A percentile compares a stretch with the other conserved stretches of the same genome.
phyloP scores from a whole-genome alignment of 2,888 invertebrate species.

The Prenolepis imparis region DNA sequence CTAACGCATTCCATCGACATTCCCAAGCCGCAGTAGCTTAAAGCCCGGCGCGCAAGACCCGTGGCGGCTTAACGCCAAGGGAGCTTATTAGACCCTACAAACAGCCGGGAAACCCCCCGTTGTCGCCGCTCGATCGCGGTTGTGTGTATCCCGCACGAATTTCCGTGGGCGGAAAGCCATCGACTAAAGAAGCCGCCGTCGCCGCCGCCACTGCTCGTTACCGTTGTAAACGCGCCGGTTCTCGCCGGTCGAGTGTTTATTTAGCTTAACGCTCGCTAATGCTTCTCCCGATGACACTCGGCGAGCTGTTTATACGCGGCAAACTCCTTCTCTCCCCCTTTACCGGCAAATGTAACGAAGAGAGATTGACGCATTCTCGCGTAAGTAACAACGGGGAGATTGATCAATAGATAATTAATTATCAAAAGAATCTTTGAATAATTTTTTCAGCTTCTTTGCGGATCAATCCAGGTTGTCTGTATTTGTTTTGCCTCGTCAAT shows the following conservation, averaged over 20 bases:
- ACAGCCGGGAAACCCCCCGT: conserved; percentile 18
- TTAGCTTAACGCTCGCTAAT: conserved; percentile 82
- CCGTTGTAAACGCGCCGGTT: conserved; percentile 71
- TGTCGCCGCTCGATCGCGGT: conserved; percentile 47
- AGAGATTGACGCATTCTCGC: not conserved
- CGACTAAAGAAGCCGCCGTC: conserved; percentile 59
- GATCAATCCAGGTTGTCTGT: not conserved
- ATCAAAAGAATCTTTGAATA: not conserved
- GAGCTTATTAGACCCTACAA: conserved; percentile 43
- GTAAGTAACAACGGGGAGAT: not conserved
- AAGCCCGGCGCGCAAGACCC: not conserved
- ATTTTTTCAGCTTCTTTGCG: not conserved
- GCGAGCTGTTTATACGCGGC: conserved; percentile 75
- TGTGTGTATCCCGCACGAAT: conserved; percentile 39
- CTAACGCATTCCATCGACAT: not conserved
- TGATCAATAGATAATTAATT: not conserved
- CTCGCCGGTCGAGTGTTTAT: conserved; percentile 77
- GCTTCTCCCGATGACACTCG: conserved; percentile 74
- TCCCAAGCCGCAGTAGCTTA: not conserved
- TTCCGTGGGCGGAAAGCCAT: conserved; percentile 55
- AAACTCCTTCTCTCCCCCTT: conserved; percentile 21
- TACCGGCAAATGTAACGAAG: conserved; percentile 10
- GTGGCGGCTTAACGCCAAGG: conserved; percentile 59
- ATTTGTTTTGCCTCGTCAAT: not conserved
- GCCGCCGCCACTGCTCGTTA: conserved; percentile 63